phyloP scores from a whole-genome alignment of 2,113 vertebrate species.

The Myocastor coypus region DNA sequence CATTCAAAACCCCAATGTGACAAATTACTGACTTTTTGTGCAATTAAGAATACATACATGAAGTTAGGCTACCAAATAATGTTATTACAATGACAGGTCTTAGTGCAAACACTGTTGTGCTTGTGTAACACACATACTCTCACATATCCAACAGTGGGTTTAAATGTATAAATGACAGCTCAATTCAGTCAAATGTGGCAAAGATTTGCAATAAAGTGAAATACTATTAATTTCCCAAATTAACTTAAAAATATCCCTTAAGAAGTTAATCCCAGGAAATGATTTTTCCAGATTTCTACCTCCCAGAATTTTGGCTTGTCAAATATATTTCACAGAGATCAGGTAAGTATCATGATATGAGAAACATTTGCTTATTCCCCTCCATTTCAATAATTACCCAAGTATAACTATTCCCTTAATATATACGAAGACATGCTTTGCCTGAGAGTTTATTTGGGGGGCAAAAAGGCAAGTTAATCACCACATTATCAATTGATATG shows the following conservation, averaged over 20 bases:
- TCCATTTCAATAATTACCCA: conserved; percentile 78
- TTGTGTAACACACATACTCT: conserved; percentile 80
- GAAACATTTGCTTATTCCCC: conserved; percentile 66
- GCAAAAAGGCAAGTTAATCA: conserved; percentile 24
- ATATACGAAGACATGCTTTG: conserved; percentile 62
- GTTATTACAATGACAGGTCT: conserved; percentile 87
- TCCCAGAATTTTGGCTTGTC: conserved; percentile 71
- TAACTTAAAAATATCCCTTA: conserved; percentile 67
- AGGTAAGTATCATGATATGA: conserved; percentile 77
- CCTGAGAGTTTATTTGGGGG: conserved; percentile 69
- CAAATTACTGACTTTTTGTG: conserved; percentile 87
- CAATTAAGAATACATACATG: conserved; percentile 83
- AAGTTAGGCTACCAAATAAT: conserved; percentile 88
- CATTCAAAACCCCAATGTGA: conserved; percentile 86
- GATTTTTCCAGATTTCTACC: conserved; percentile 75
- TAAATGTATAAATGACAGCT: conserved; percentile 77
- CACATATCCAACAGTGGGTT: conserved; percentile 77
- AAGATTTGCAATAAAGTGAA: conserved; percentile 80
- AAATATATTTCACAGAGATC: conserved; percentile 81
- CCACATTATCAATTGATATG: conserved; percentile 53
- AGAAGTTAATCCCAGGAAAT: conserved; percentile 73
- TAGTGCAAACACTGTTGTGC: conserved; percentile 89
- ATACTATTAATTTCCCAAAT: conserved; percentile 80
- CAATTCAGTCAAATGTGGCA: conserved; percentile 81
- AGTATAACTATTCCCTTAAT: conserved; percentile 69